phyloP scores from a whole-genome alignment of 2,113 vertebrate genomes.

The Gymnobelideus leadbeateri region DNA sequence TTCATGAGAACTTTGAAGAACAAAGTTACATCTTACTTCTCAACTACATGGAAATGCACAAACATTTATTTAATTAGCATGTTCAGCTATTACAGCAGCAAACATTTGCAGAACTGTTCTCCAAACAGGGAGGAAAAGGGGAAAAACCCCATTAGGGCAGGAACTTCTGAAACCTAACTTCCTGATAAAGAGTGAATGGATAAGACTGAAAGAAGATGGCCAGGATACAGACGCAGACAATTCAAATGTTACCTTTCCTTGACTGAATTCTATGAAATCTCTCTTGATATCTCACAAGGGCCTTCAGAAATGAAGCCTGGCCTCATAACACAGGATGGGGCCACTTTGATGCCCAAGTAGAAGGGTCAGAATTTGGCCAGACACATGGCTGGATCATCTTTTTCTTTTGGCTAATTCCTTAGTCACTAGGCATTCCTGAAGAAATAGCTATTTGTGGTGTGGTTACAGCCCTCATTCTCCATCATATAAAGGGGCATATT shows the following conservation, averaged over 20 bases:
- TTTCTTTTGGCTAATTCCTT: not conserved
- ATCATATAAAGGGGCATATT: not conserved
- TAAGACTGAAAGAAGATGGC: not conserved
- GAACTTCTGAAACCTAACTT: not conserved
- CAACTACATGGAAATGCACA: not conserved
- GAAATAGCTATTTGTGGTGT: not conserved
- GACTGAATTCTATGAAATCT: not conserved
- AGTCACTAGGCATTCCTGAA: not conserved
- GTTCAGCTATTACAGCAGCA: not conserved
- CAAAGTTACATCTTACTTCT: not conserved
- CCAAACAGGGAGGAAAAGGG: not conserved
- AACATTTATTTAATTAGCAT: not conserved
- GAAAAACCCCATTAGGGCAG: not conserved
- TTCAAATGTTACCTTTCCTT: not conserved
- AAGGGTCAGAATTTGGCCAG: conserved; percentile 9
- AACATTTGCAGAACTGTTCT: conserved; percentile 17
- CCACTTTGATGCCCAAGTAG: not conserved
- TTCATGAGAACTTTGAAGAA: not conserved
- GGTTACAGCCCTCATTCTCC: not conserved
- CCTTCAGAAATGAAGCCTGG: not conserved
- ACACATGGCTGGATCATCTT: not conserved
- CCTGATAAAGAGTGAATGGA: not conserved
- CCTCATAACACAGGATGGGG: not conserved
- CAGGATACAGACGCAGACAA: not conserved
- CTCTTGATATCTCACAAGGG: conserved; percentile 23